A percentile compares a stretch with the other conserved stretches of the same genome.
Conservation (phyloP, 1,140 invertebrate species). For the Drosophila grimshawi region DNA sequence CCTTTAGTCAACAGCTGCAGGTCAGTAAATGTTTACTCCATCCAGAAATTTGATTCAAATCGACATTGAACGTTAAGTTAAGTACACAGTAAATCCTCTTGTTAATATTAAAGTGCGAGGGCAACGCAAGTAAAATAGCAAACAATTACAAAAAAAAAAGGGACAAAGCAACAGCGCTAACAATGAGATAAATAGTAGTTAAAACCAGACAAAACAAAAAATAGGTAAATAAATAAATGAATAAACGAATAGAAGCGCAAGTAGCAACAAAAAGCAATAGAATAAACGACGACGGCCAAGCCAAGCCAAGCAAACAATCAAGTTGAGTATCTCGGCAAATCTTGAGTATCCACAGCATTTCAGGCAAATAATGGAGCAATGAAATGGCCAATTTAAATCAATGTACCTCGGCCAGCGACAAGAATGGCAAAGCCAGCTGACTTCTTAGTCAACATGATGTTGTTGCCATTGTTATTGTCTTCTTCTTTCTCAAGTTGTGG, state of each 20-base stretch:
- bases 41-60: background rate
- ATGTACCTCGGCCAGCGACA: conserved; percentile 39
- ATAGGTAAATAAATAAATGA: conserved; percentile 49
- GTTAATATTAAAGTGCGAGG: conserved; percentile 15
- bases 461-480: background rate
- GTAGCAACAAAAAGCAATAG: background rate
- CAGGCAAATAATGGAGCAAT: conserved; percentile 69
- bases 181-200: conserved; percentile 42
- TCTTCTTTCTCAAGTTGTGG: background rate
- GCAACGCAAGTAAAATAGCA: background rate
- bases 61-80: background rate
- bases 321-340: conserved; percentile 54
- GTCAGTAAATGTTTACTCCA: background rate
- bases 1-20: conserved; percentile 36
- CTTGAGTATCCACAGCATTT: conserved; percentile 14
- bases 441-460: conserved; percentile 43
- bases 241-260: conserved; percentile 10
- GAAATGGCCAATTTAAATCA: conserved; percentile 76
- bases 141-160: conserved; percentile 17
- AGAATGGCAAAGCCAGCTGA: conserved; percentile 43
- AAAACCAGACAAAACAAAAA: conserved; percentile 30
- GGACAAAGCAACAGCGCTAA: conserved; percentile 6
- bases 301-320: conserved; percentile 68
- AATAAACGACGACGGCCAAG: conserved; percentile 21
- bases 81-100: conserved; percentile 48